These are phyloP conservation scores for Eulemur mongoz DNA, from an alignment of 2,797 vertebrate species.

Conservation along the genomic window DNA sequence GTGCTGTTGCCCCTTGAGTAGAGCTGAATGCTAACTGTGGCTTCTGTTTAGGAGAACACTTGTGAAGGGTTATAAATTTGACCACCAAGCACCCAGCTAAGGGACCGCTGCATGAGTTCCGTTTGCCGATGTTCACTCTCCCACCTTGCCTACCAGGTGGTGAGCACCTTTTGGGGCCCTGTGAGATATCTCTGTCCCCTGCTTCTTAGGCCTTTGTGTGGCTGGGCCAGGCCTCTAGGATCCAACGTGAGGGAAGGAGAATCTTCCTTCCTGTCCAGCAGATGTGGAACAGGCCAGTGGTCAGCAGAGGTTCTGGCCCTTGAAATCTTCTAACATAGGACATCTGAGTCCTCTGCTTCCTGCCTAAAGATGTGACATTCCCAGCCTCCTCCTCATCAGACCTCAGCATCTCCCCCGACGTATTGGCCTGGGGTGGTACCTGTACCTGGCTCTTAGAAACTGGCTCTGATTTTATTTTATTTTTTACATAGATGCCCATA, in stretches of 20 bases:
- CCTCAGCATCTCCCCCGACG: not conserved
- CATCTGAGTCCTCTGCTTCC: not conserved
- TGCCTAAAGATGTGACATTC: not conserved
- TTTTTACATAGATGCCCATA: not conserved
- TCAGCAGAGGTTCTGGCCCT: not conserved
- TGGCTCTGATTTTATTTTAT: not conserved
- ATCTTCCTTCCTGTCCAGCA: not conserved
- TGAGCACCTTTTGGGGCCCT: rapidly evolving
- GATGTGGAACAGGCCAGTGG: not conserved
- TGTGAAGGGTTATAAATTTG: not conserved
- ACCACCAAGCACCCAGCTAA: rapidly evolving
- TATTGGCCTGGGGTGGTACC: not conserved
- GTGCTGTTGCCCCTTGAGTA: not conserved
- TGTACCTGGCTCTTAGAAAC: not conserved
- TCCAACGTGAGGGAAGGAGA: rapidly evolving
- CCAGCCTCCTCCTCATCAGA: not conserved
- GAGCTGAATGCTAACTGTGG: not conserved
- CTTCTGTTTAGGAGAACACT: not conserved
- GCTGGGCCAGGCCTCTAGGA: not conserved
- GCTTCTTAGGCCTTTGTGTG: not conserved
- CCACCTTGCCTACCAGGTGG: not conserved
- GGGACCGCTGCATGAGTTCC: not conserved
- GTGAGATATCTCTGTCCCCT: not conserved
- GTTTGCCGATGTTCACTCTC: rapidly evolving
- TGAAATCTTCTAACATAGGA: not conserved